Evolutionary conservation across 2,797 vertebrate genomes (phyloP).

Genomic region (Potorous gilbertii): DNA sequence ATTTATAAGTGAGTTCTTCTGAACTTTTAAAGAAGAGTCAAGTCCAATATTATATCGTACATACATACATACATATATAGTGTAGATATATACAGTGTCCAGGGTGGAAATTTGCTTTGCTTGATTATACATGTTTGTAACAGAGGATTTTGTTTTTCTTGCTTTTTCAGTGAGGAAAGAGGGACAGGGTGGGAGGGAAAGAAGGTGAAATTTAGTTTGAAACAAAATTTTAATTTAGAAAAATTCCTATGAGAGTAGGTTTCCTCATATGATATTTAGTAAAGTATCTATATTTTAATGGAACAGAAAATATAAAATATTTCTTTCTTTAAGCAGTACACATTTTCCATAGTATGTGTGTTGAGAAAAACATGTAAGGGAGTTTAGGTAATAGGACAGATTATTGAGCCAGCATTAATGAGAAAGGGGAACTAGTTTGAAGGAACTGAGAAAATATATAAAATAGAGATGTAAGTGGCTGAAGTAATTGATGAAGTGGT

Average conservation of each 20-base stretch:
- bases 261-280: neutral
- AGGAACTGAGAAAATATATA: neutral
- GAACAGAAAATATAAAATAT: neutral
- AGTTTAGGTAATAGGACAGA: neutral
- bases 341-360: fast-evolving
- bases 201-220: neutral
- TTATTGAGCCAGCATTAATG: neutral
- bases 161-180: neutral
- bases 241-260: neutral
- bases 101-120: neutral
- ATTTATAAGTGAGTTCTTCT: neutral
- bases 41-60: neutral
- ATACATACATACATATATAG: too few species aligned
- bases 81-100: neutral
- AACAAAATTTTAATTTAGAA: neutral
- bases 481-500: neutral
- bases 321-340: neutral
- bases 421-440: fast-evolving
- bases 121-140: neutral
- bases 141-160: neutral
- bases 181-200: neutral
- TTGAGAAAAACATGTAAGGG: neutral
- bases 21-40: neutral
- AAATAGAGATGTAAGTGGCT: neutral
- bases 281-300: too few species aligned